These are phyloP conservation scores for Gopherus evgoodei DNA, from an alignment of 2,113 vertebrate species.

Conservation along the genomic window DNA sequence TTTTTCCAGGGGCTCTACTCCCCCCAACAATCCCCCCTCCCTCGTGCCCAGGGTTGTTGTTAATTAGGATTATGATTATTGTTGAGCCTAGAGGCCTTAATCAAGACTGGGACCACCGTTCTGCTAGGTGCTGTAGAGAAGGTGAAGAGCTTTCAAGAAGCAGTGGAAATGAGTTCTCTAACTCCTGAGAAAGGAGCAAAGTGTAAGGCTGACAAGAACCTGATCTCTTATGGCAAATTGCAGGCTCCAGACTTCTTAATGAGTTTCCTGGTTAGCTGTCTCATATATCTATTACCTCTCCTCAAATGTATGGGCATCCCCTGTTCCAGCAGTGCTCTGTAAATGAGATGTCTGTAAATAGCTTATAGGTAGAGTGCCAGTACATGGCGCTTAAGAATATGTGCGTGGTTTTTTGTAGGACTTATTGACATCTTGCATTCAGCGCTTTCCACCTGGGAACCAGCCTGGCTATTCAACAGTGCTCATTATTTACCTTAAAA, in stretches of 20 bases:
- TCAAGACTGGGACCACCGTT: neutral
- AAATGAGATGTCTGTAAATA: neutral
- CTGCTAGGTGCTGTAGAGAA: neutral
- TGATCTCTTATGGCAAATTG: neutral
- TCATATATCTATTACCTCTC: neutral
- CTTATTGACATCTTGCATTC: rapidly evolving
- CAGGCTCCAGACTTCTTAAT: neutral
- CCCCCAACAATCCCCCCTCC: neutral
- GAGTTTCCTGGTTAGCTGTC: neutral
- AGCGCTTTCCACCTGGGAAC: rapidly evolving
- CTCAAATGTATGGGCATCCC: neutral
- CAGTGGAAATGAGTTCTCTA: too few relatives aligned
- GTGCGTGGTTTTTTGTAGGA: too few relatives aligned
- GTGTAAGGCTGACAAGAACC: neutral
- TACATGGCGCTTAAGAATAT: rapidly evolving
- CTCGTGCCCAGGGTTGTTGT: neutral
- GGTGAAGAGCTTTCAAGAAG: neutral
- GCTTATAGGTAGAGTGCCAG: neutral
- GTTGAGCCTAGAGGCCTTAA: neutral
- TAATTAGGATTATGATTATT: neutral
- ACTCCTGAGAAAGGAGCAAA: neutral
- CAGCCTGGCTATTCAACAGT: too few relatives aligned
- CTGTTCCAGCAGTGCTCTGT: rapidly evolving
- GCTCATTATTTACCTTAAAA: neutral
- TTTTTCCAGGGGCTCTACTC: neutral